Conservation (phyloP, 2,797 vertebrate species). For the Helostoma temminkii region DNA sequence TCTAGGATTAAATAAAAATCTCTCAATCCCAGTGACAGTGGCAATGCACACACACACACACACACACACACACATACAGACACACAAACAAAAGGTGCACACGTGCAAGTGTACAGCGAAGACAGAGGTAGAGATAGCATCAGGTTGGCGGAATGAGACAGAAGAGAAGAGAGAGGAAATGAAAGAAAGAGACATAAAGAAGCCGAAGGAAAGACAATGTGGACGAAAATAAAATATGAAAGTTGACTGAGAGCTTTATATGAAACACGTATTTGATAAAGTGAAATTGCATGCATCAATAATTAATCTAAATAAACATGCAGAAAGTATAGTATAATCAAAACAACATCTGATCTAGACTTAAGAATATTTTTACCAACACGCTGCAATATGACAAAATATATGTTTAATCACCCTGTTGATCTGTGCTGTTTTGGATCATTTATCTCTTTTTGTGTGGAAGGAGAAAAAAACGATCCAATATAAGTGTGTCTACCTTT, state of each 20-base stretch:
- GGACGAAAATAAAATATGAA: not conserved
- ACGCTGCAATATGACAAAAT: not conserved
- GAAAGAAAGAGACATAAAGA: not conserved
- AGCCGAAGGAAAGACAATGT: not conserved
- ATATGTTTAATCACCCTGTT: not conserved
- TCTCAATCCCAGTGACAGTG: slow-evolving; percentile 68
- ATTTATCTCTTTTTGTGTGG: not conserved
- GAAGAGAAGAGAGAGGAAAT: slow-evolving; percentile 21
- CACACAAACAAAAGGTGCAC: not conserved
- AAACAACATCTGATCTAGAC: no score
- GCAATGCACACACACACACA: slow-evolving; percentile 32
- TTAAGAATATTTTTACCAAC: no score
- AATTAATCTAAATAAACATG: no score
- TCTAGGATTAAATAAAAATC: slow-evolving; percentile 78
- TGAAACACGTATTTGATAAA: not conserved
- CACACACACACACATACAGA: not conserved
- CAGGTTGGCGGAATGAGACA: slow-evolving; percentile 28
- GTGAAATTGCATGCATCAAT: not conserved
- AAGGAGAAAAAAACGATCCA: no score
- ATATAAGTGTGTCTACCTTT: no score
- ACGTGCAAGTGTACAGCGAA: not conserved
- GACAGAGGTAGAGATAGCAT: slow-evolving; percentile 25
- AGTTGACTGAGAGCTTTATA: not conserved
- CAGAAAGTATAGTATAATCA: no score
- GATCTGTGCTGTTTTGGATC: not conserved